phyloP scores from a whole-genome alignment of 2,113 vertebrate genomes.

The Polypterus senegalus region DNA sequence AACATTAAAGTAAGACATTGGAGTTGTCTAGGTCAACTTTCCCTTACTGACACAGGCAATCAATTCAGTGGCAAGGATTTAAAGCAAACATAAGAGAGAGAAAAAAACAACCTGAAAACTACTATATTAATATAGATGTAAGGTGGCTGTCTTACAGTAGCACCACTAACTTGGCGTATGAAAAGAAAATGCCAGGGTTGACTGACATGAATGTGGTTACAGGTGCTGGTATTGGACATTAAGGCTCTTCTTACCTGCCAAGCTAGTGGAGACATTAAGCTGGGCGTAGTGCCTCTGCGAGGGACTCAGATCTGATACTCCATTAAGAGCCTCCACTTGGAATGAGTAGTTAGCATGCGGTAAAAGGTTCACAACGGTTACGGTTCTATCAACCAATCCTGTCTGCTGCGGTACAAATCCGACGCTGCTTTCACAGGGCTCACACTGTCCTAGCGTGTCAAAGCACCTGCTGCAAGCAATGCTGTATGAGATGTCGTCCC shows the following conservation, averaged over 20 bases:
- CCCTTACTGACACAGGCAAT: no score
- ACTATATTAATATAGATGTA: no score
- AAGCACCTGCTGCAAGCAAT: slow-evolving; percentile 65
- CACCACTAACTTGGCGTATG: no score
- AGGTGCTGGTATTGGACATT: background rate
- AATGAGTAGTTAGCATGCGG: slow-evolving; percentile 81
- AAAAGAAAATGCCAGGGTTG: no score
- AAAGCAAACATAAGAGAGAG: no score
- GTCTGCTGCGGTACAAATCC: slow-evolving; percentile 84
- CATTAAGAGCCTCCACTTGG: slow-evolving; percentile 72
- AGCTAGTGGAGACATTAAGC: slow-evolving; percentile 71
- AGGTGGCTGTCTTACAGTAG: no score
- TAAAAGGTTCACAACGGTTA: slow-evolving; percentile 79
- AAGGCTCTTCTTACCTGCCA: slow-evolving; percentile 46
- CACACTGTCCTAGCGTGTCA: slow-evolving; percentile 37
- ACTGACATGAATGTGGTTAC: background rate
- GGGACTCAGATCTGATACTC: slow-evolving; percentile 68
- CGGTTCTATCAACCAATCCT: slow-evolving; percentile 64
- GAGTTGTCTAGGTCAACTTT: no score
- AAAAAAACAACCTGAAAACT: no score
- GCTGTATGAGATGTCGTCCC: slow-evolving; percentile 75
- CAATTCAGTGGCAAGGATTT: no score
- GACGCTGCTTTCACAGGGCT: slow-evolving; percentile 64
- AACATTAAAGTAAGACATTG: no score
- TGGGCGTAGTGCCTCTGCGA: slow-evolving; percentile 57